Evolutionary conservation across 2,888 invertebrate species (phyloP), one percentile per base, ranked within the genome.

Genomic region (Metallyticus violacea): DNA sequence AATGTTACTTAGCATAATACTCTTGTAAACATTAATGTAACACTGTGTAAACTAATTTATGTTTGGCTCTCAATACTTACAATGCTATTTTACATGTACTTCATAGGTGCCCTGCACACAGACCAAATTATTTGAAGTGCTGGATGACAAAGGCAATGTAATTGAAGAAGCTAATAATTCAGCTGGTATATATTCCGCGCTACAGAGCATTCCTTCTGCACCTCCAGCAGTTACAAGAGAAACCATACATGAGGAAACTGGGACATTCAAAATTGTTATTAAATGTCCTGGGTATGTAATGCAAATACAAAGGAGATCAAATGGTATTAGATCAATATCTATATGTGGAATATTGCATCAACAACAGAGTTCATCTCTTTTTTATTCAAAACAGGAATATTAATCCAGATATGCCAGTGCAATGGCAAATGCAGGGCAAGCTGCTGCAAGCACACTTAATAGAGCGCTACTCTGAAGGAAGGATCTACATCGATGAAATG

Each of bases 101-200:
- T 27, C 28, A 77, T 28, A 22, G 77, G n/a, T 83, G 77, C 90
- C 91, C 29, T 95, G 95, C 90, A 90, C 90, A 3, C 91, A 91
- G 86, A 90, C 92, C 40, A 89, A 90, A 40, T 89, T 94, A 86
- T 94, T 94, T 89, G 92, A 93, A 90, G 91, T 93, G 26, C 91
- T 92, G 88, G 93, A 95, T 90, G 90, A 92, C 90, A 90, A 91
- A 81, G 93, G 94, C 1, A 91, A 92, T 4, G 89, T 94, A 80
- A 89, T 94, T 76, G 95, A 95, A 91, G 91, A 90, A 87, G 94
- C 93, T 0, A 94, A 95, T 89, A 95, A 95, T 90, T 93, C 93
- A 27, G 94, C 93, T 3, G 94, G 94, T n/a, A 91, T 94, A 86
- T 95, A 93, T 90, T 93, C 94, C 1, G 91, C 93, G 89, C 78